These are phyloP conservation scores for Rhombomys opimus DNA, from an alignment of 2,113 vertebrate species.

Conservation along the genomic window DNA sequence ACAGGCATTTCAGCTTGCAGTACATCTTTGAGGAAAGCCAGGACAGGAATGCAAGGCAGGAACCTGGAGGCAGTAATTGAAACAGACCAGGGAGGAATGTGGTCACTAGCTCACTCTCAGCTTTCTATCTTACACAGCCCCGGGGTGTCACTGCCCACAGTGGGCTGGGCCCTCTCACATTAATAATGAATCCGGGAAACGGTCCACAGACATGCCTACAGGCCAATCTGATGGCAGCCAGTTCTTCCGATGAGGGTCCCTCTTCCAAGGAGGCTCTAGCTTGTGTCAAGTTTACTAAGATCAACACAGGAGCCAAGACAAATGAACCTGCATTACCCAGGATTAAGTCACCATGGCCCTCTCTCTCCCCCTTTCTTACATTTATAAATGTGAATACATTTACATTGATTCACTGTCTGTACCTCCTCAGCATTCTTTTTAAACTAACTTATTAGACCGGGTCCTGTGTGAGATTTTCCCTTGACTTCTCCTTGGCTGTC, in stretches of 20 bases:
- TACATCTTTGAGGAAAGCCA: not conserved
- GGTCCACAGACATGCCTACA: not conserved
- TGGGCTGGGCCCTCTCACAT: not conserved
- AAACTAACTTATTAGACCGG: conserved; percentile 1
- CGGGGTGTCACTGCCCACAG: not conserved
- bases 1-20: not conserved
- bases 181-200: not conserved
- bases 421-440: not conserved
- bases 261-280: not conserved
- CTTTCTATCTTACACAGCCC: not conserved
- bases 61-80: not conserved
- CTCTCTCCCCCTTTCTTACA: not conserved
- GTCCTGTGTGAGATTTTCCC: not conserved
- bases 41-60: not conserved
- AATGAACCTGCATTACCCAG: not conserved
- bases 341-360: not conserved
- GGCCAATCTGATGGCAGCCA: not conserved
- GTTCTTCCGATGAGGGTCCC: not conserved
- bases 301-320: not conserved
- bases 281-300: not conserved
- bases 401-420: not conserved
- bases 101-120: not conserved
- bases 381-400: not conserved
- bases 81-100: not conserved
- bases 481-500: not conserved